Evolutionary conservation across 2,888 invertebrate species (phyloP).

Genomic region (Xanthorhoe spadicearia): DNA sequence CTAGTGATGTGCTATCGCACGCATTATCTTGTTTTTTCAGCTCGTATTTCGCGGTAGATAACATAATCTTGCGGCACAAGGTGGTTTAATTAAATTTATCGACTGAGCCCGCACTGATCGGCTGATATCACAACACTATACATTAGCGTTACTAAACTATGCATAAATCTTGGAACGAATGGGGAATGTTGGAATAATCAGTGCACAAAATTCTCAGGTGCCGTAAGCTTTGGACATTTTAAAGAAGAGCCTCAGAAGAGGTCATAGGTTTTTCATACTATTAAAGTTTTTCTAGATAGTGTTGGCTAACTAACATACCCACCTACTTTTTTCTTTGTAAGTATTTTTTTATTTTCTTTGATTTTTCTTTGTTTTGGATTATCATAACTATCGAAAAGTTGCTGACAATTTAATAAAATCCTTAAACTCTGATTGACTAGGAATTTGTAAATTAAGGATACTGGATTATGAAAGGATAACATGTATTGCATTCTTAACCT

Average conservation of each 20-base stretch:
- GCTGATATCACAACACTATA: constrained; percentile 13
- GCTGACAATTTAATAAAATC: no score
- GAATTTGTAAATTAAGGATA: no score
- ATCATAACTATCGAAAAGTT: no score
- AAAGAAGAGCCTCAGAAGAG: background rate
- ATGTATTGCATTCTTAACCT: no score
- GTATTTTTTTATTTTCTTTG: no score
- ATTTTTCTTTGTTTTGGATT: no score
- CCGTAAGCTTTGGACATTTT: background rate
- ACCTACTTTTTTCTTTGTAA: no score
- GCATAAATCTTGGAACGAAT: constrained; percentile 4
- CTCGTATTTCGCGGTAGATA: constrained; percentile 63
- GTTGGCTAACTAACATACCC: no score
- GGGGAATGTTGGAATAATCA: constrained; percentile 5
- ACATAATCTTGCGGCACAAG: constrained; percentile 62
- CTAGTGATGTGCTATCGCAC: constrained; percentile 29
- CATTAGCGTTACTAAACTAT: constrained; percentile 3
- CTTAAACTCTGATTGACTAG: no score
- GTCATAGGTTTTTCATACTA: no score
- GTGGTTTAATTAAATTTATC: constrained; percentile 77
- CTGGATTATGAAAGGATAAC: no score
- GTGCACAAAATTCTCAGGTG: constrained; percentile 1
- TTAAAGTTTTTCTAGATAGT: no score
- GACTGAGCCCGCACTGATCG: constrained; percentile 54
- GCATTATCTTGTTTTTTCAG: constrained; percentile 42